These are phyloP conservation scores for Mercenaria mercenaria DNA, from an alignment of 1,140 invertebrate genomes.

Conservation along the genomic window DNA sequence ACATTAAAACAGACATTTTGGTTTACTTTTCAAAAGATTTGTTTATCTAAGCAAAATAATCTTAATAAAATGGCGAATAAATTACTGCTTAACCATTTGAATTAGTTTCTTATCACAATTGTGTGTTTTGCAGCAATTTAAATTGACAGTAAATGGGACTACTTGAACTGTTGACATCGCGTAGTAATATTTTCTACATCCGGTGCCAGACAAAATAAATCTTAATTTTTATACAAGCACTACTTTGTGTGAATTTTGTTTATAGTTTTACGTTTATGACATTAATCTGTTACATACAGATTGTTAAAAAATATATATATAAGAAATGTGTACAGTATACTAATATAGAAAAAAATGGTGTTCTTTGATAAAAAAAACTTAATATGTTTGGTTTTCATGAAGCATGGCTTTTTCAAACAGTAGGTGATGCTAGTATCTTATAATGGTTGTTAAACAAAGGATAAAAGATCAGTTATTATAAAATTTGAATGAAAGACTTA, in stretches of 20 bases:
- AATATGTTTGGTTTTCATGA: no score
- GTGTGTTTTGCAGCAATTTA: not conserved
- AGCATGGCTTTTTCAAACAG: no score
- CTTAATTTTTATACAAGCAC: not conserved
- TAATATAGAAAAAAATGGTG: no score
- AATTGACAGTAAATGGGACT: constrained; percentile 34
- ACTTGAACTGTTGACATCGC: constrained; percentile 41
- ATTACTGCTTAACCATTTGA: constrained; percentile 35
- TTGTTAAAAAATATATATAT: no score
- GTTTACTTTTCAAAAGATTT: constrained; percentile 13
- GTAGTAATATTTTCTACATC: constrained; percentile 43
- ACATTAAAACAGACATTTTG: not conserved
- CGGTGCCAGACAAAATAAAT: constrained; percentile 29
- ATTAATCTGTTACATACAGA: no score
- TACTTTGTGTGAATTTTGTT: no score
- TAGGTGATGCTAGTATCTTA: no score
- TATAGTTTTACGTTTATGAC: no score
- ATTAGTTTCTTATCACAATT: constrained; percentile 43
- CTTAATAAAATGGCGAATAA: constrained; percentile 19
- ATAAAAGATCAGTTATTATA: not conserved
- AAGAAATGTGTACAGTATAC: no score
- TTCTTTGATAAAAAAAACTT: no score
- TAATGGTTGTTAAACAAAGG: not conserved
- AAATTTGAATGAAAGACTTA: not conserved
- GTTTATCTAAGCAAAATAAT: constrained; percentile 22